Base-by-base conservation (phyloP, 2,113 vertebrate genomes). In the Empidonax alnorum region DNA sequence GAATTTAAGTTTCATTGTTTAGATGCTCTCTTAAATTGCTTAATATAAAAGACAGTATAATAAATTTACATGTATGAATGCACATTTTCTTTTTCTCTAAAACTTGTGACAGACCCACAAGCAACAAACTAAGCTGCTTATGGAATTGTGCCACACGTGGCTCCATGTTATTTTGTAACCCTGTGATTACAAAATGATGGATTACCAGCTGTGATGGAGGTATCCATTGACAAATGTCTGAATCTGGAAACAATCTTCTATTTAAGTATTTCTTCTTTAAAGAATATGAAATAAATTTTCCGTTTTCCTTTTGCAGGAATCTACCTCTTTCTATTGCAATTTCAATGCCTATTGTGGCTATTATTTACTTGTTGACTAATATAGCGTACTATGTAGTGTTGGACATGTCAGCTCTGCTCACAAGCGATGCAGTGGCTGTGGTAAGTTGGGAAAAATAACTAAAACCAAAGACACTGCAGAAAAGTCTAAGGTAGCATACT, bases 361-460 rank as follows among this genome's bases (percentile, higher is more conserved):
- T 98, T 87, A 98, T 98, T 96, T 99, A 99, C 95, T 91, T 99
- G 80, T 69, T 99, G 97, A 99, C 98, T 73, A 99, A 98, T n/a
- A 97, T 98, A 94, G 98, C 98, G 0, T 99, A 99, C 87, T 99
- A 99, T 3, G 96, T 97, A 30, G 98, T 98, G 44, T 72, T 99
- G 95, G 98, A 99, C 96, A 98, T 98, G 94, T 81, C 98, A 8
- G 98, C 97, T 65, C 95, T 99, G 89, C 97, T 99, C 95, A 97
- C 97, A 82, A 99, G 98, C 88, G 98, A 99, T 44, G 98, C 98
- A 2, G 98, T 98, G 31, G 98, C 98, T 82, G 98, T 99, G 97
- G 98, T 99, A 97, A 98, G 97, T 96, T 56, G 35, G 68, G n/a
- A 53, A 65, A 52, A 72, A 74, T 25, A 50, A 63, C 33, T 39